Base-by-base conservation (phyloP, 1,140 invertebrate species). In the Stegodyphus mimosarum region DNA sequence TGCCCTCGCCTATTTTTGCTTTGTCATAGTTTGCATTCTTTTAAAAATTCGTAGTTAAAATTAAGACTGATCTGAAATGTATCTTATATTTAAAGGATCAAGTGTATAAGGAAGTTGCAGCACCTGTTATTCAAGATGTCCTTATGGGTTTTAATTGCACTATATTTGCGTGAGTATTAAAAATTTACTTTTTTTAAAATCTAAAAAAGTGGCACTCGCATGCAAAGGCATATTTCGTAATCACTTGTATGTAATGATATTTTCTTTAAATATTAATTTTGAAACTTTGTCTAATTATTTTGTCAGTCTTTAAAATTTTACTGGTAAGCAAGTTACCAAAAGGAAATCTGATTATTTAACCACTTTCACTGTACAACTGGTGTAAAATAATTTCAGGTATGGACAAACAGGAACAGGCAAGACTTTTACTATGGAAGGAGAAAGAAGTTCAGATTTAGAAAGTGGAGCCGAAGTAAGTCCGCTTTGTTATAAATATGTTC, bases 361-460 rank as follows among this genome's bases (percentile, higher is more conserved):
- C 33, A 70, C 15, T 17, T 70, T 11, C 11, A 6, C 60, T 63
- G 13, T 66, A 17, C 6, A 13, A 66, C 6, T 66, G 7, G 2
- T 66, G n/a, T 66, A 33, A 33, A 33, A 33, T 33, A 33, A 33
- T 69, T 18, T 11, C 50, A 78, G 75, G 3, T 78, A 78, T 93
- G 98, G 98, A 3, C 98, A 99, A 91, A 98, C 97, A n/a, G 97
- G 98, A 67, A 98, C 97, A 0, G 98, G 98, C 17, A 99, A 99
- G 91, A 99, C 98, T 0, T 98, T 96, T 89, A 99, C 98, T 0
- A 99, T 99, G 97, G 96, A 98, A 89, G 98, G 98, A 74, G 93
- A 94, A 73, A 92, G 93, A 70, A 92, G 91, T 51, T 90, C 92
- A 70, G 88, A 92, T 49, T 91, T 92, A 66, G 91, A 92, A 11